Conservation (phyloP, 2,113 vertebrate genomes). For the Eurystomus gularis region DNA sequence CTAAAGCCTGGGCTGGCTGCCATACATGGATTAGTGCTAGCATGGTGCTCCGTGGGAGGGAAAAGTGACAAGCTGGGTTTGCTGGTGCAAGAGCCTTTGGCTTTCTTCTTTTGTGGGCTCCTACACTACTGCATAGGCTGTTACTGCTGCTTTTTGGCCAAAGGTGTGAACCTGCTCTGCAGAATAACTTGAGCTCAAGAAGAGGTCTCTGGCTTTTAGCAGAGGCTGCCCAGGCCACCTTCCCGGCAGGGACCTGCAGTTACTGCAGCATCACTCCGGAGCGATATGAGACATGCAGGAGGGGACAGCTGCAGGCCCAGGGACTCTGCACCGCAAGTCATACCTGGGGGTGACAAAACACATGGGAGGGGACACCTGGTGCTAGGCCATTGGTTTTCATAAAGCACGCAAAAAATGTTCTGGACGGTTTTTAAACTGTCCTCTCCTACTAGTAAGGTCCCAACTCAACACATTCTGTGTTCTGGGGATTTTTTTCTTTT, state of each 20-base stretch:
- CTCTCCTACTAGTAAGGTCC: background rate
- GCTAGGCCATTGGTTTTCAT: background rate
- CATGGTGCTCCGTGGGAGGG: background rate
- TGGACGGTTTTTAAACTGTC: background rate
- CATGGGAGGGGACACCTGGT: background rate
- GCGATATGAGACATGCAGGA: background rate
- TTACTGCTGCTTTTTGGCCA: background rate
- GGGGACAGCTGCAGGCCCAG: background rate
- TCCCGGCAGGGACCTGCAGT: background rate
- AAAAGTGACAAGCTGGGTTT: background rate
- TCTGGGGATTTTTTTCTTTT: background rate
- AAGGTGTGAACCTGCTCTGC: background rate
- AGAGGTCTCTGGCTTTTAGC: background rate
- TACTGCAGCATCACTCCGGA: background rate
- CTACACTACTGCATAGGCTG: background rate
- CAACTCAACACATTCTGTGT: background rate
- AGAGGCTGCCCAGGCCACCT: background rate
- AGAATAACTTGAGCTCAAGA: background rate
- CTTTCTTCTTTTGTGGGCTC: background rate
- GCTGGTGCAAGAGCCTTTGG: background rate
- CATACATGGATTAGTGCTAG: background rate
- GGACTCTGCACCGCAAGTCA: rapidly evolving
- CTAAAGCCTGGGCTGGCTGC: background rate
- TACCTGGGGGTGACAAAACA: background rate
- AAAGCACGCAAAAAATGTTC: background rate